These are phyloP conservation scores for Spermophilus dauricus DNA, from an alignment of 2,113 vertebrate genomes.

Conservation along the genomic window DNA sequence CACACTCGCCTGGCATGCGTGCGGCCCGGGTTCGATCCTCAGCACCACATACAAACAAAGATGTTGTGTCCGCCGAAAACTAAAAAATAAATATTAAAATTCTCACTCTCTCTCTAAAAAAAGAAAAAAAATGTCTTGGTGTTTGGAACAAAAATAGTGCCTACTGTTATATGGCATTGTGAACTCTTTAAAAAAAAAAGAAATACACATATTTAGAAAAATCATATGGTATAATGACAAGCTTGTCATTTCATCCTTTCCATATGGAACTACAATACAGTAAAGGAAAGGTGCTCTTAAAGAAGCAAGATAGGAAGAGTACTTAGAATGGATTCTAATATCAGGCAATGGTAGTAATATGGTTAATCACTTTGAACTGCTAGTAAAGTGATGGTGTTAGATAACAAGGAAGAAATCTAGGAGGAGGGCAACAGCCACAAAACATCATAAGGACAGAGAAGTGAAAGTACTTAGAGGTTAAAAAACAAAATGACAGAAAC, in stretches of 20 bases:
- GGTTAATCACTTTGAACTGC: background rate
- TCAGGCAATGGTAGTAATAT: background rate
- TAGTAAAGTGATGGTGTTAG: background rate
- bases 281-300: background rate
- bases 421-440: background rate
- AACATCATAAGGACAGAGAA: conserved; percentile 5
- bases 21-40: too few relatives aligned
- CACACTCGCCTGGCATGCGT: too few relatives aligned
- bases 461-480: background rate
- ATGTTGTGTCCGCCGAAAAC: too few relatives aligned
- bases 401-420: background rate
- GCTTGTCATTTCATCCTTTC: background rate
- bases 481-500: background rate
- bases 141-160: too few relatives aligned
- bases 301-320: background rate
- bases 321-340: background rate
- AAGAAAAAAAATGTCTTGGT: too few relatives aligned
- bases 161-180: too few relatives aligned
- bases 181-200: too few relatives aligned
- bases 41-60: too few relatives aligned
- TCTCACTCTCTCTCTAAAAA: too few relatives aligned
- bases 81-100: too few relatives aligned
- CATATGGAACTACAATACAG: background rate
- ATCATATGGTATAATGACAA: background rate
- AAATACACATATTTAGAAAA: conserved; percentile 41